Base-by-base conservation (phyloP, 2,888 invertebrate genomes). In the Cylindroiulus punctatus region DNA sequence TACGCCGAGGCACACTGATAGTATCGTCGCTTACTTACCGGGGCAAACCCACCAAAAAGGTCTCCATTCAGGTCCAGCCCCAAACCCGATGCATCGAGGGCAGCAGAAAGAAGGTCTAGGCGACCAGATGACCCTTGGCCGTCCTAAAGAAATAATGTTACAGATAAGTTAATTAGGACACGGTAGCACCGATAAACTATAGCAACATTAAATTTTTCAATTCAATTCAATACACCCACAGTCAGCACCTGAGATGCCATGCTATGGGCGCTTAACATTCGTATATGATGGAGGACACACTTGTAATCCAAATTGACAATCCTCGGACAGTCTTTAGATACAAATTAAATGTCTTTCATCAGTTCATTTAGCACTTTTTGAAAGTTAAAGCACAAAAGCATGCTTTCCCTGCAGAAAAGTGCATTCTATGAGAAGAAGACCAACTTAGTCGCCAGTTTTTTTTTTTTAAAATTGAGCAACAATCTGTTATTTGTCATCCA, bases 61-160 rank as follows among this genome's bases (percentile, higher is more conserved):
- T 84, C 83, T 26, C 81, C 85, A 65, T 83, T 86, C 19, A 87
- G 81, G n/a, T 87, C 89, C 86, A 88, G 86, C 10, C 88, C 88
- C 22, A 89, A 87, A 19, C 89, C 90, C 30, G 89, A 89, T 85
- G 88, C 89, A 76, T 89, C 89, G 17, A 90, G 86, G 30, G 90
- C 90, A 36, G 89, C 89, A n/a, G 90, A 90, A 17, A 90, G 87
- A 30, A 90, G 76, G 87, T 90, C 90, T 47, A 22, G 52, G 30
- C n/a, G n/a, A n/a, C 81, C 86, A 30, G 42, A 36, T 26, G 40
- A 76, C 81, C 36, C 36, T 81, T 85, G 26, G 42, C 65, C 65
- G n/a, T 85, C 65, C 85, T 85, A 30, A 32, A n/a, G n/a, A 19
- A 36, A 14, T 7, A 81, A 30, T 81, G 17, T 52, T 19, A n/a